Percentiles rank a stretch among this genome's conserved stretches.
Conservation (phyloP, 1,140 invertebrate genomes). For the Diorhabda elongata region DNA sequence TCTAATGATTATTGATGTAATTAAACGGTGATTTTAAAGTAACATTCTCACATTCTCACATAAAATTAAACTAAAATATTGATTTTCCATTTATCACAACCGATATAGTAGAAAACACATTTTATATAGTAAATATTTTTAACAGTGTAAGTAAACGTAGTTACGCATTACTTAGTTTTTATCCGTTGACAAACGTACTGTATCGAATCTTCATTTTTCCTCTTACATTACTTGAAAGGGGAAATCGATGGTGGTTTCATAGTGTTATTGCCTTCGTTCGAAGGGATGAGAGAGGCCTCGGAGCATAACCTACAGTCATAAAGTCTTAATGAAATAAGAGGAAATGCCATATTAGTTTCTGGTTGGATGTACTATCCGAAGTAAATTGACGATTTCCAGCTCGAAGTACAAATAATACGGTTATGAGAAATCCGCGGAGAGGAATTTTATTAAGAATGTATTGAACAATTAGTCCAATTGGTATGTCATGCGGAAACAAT, state of each 20-base stretch:
- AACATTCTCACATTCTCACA: too few relatives aligned
- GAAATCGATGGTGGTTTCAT: conserved; percentile 19
- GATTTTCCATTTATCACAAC: too few relatives aligned
- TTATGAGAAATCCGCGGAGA: not conserved
- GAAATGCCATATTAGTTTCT: conserved; percentile 16
- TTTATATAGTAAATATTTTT: not conserved
- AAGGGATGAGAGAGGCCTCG: conserved; percentile 3
- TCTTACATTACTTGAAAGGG: conserved; percentile 12
- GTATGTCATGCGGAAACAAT: too few relatives aligned
- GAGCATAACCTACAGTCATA: conserved; percentile 18
- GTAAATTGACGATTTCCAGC: conserved; percentile 10
- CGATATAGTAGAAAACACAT: too few relatives aligned
- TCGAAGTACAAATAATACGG: not conserved
- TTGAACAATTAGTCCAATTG: too few relatives aligned
- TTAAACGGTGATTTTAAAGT: too few relatives aligned
- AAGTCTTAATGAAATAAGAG: conserved; percentile 22
- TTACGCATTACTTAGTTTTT: not conserved
- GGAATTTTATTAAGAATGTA: not conserved
- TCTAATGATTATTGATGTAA: too few relatives aligned
- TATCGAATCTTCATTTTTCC: conserved; percentile 20
- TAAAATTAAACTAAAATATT: too few relatives aligned
- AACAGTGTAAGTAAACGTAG: not conserved
- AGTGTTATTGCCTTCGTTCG: conserved; percentile 11
- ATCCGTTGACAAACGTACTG: conserved; percentile 16
- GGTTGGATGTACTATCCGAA: conserved; percentile 15